Evolutionary conservation across 2,888 invertebrate genomes (phyloP), one percentile per base, ranked within the genome.

Genomic region (Acrobeloides nanus): DNA sequence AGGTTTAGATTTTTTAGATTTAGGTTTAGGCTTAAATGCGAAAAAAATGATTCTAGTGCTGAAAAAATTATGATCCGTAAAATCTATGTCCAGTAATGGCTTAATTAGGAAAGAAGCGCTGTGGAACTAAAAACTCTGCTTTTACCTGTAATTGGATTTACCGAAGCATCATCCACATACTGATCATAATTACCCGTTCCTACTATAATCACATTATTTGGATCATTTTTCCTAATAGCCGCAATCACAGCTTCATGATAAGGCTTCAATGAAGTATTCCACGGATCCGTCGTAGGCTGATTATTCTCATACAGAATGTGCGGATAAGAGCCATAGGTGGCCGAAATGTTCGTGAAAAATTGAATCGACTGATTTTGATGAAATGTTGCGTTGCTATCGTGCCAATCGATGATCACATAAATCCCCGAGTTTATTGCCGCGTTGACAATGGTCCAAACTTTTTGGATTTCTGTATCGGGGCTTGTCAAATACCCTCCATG

Each of bases 121-220:
- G n/a, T n/a, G n/a, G n/a, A n/a, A n/a, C n/a, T n/a, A n/a, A n/a
- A n/a, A n/a, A n/a, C n/a, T n/a, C n/a, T 46, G 17, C 23, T 7
- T 8, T 26, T 18, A 10, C 29, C 39, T 8, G 15, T 44, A 12
- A 46, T 46, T 20, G 43, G 46, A 17, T 25, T 46, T 31, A 32
- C 23, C 7, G 41, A 29, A 17, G 33, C 46, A 17, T 24, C n/a
- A 4, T 45, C 46, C 23, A 46, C 42, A 18, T 44, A 39, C 29
- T 43, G 41, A 21, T 23, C 23, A 26, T 26, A 43, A 27, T 43
- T 35, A 8, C 35, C 24, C 31, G 37, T 46, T 24, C 46, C 46
- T 20, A 46, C 46, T 20, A 45, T 29, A 8, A 46, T 46, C 21
- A 46, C 45, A 25, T 44, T 46, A 25, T 45, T n/a, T 3, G 32